Evolutionary conservation across 2,113 vertebrate genomes (phyloP).

Genomic region (Apus apus): DNA sequence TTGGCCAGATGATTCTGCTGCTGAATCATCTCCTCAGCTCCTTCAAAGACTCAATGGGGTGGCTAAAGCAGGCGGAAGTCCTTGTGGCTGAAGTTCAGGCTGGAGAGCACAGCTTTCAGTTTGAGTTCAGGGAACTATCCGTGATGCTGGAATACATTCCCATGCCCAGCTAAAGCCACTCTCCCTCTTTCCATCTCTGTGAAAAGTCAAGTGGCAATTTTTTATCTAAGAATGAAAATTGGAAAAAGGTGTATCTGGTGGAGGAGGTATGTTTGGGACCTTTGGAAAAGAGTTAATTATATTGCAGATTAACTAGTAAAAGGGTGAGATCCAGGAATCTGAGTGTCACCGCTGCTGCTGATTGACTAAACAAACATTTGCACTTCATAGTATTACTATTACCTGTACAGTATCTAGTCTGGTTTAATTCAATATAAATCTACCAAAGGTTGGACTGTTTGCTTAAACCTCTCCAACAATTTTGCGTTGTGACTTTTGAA

Average conservation of each 20-base stretch:
- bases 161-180: neutral
- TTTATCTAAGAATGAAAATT: neutral
- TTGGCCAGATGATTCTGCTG: neutral
- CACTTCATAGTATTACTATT: neutral
- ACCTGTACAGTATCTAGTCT: neutral
- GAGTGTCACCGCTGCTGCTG: neutral
- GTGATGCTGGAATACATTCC: neutral
- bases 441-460: neutral
- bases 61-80: neutral
- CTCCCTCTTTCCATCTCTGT: neutral
- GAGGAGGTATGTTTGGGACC: neutral
- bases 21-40: neutral
- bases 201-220: neutral
- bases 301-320: neutral
- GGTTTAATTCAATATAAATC: neutral
- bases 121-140: neutral
- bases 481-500: neutral
- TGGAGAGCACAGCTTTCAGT: neutral
- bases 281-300: neutral
- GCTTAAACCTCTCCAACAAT: neutral
- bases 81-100: fast-evolving
- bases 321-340: neutral
- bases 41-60: neutral
- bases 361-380: neutral
- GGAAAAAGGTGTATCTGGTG: neutral